phyloP scores from a whole-genome alignment of 2,797 vertebrate species.

The Gallinago nigripennis region DNA sequence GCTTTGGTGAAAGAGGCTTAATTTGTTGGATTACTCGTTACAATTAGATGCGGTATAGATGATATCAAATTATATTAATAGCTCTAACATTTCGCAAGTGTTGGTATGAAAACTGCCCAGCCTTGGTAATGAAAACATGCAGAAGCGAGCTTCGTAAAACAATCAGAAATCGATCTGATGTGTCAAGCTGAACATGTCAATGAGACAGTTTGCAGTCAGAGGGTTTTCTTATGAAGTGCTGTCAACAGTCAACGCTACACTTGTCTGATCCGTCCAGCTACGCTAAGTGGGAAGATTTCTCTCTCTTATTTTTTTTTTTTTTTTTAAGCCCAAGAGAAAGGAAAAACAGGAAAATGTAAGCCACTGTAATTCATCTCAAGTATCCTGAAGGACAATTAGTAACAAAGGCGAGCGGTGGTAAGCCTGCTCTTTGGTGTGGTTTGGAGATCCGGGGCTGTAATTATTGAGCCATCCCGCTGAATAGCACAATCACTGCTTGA shows the following conservation, averaged over 20 bases:
- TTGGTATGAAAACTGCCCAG: constrained; percentile 46
- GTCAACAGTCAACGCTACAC: constrained; percentile 59
- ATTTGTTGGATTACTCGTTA: constrained; percentile 22
- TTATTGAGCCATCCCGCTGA: constrained; percentile 69
- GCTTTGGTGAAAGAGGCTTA: constrained; percentile 19
- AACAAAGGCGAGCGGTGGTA: constrained; percentile 63
- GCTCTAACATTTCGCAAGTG: constrained; percentile 9
- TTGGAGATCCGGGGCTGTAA: constrained; percentile 66
- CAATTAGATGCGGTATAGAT: constrained; percentile 23
- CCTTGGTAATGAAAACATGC: constrained; percentile 36
- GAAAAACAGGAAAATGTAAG: constrained; percentile 54
- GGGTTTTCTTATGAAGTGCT: constrained; percentile 59
- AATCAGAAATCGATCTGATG: constrained; percentile 51
- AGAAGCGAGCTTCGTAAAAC: constrained; percentile 34
- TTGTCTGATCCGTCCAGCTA: constrained; percentile 55
- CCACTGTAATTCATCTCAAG: constrained; percentile 68
- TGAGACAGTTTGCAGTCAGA: constrained; percentile 58
- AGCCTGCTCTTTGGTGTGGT: constrained; percentile 66
- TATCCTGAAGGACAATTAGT: constrained; percentile 72
- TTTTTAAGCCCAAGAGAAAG: constrained; percentile 46
- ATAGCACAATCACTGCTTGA: constrained; percentile 66
- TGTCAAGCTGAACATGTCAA: constrained; percentile 50
- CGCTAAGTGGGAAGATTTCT: constrained; percentile 56
- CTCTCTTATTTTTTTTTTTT: not conserved
- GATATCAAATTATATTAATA: constrained; percentile 45